phyloP scores from a whole-genome alignment of 2,888 invertebrate genomes.

The Matsumyia berberina region DNA sequence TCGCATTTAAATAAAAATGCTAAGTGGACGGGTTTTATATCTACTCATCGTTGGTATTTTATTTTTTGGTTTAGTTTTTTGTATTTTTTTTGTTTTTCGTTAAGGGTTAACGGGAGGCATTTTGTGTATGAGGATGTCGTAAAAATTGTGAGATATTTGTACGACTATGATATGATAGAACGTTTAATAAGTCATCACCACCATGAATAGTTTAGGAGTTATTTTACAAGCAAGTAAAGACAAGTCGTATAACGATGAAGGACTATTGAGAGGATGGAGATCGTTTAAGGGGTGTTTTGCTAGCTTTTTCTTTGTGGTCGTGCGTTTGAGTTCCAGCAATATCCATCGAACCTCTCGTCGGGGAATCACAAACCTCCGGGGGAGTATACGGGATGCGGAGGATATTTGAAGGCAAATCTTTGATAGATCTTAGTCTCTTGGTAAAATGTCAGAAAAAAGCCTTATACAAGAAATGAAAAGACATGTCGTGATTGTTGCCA shows the following conservation, averaged over 20 bases:
- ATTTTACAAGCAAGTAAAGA: neutral
- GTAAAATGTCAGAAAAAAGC: too few relatives aligned
- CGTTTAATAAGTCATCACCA: conserved; percentile 40
- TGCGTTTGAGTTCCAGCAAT: too few relatives aligned
- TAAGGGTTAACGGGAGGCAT: conserved; percentile 10
- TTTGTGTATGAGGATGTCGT: conserved; percentile 9
- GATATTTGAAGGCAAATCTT: too few relatives aligned
- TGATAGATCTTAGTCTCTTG: too few relatives aligned
- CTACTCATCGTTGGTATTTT: neutral
- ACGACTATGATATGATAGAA: conserved; percentile 16
- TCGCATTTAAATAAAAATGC: conserved; percentile 68
- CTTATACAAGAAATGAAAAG: too few relatives aligned
- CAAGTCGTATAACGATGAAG: neutral
- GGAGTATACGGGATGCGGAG: too few relatives aligned
- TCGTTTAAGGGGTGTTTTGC: neutral
- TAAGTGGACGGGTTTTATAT: conserved; percentile 31
- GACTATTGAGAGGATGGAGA: neutral
- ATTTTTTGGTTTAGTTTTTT: conserved; percentile 3
- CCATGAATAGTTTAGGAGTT: conserved; percentile 28
- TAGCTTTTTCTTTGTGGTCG: too few relatives aligned
- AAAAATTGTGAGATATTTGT: conserved; percentile 32
- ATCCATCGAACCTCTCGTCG: too few relatives aligned
- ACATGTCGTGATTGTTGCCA: too few relatives aligned
- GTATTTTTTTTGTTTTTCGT: neutral
- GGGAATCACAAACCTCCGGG: too few relatives aligned